A percentile compares a stretch with the other conserved stretches of the same genome.
Conservation (phyloP, 1,140 invertebrate genomes). For the Trichomalopsis sarcophagae region DNA sequence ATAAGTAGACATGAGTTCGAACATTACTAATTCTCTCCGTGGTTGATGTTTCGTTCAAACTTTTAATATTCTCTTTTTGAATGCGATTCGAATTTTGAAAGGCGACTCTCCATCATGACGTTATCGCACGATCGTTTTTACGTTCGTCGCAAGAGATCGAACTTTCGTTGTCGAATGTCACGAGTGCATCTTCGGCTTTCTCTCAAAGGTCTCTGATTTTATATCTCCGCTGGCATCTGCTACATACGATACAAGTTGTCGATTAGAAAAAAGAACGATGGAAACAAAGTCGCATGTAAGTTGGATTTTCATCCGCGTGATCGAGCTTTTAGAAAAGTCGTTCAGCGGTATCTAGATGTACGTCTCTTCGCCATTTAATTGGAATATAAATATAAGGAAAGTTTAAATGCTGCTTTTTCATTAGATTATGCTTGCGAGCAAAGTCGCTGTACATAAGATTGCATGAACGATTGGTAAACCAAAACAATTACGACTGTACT, state of each 20-base stretch:
- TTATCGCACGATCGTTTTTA: slow-evolving; percentile 1
- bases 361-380: too few species aligned
- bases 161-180: slow-evolving; percentile 24
- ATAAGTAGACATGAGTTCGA: too few species aligned
- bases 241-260: neutral
- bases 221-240: neutral
- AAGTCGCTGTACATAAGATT: too few species aligned
- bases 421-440: too few species aligned
- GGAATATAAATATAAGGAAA: too few species aligned
- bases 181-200: slow-evolving; percentile 36
- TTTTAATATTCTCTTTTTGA: neutral
- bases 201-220: neutral
- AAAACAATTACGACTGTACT: too few species aligned
- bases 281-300: neutral
- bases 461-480: too few species aligned
- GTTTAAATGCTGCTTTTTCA: too few species aligned
- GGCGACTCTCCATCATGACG: neutral
- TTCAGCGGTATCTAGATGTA: neutral
- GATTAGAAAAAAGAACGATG: too few species aligned
- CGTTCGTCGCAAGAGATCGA: neutral
- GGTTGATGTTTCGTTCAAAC: too few species aligned
- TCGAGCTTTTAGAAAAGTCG: neutral
- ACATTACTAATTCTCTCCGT: too few species aligned
- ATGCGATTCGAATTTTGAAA: neutral
- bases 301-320: neutral